Percentiles rank a stretch among this genome's conserved stretches.
Conservation (phyloP, 2,888 invertebrate species). For the Pegoplata infirma region DNA sequence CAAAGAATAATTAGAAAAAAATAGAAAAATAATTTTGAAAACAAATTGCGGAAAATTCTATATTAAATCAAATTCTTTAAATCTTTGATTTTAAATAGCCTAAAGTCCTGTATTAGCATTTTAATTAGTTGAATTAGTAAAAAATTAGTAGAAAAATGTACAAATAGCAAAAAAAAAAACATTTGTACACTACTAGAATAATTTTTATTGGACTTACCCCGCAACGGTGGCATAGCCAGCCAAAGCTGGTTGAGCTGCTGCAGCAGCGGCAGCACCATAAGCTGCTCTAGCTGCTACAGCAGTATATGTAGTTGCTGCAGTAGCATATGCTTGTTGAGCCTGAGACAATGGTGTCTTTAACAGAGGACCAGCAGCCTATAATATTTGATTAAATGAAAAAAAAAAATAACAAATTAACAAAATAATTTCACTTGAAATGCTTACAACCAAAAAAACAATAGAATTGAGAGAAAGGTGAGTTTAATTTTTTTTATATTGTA, state of each 20-base stretch:
- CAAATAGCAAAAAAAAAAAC: conserved; percentile 3
- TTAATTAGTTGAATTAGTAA: conserved; percentile 21
- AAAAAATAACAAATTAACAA: conserved; percentile 27
- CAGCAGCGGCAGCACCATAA: conserved; percentile 87
- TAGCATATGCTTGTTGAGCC: conserved; percentile 93
- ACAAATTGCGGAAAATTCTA: too few relatives aligned
- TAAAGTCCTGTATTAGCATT: too few relatives aligned
- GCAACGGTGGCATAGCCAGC: conserved; percentile 86
- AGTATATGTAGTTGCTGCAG: conserved; percentile 91
- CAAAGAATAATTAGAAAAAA: too few relatives aligned
- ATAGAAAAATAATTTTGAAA: too few relatives aligned
- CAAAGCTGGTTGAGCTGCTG: conserved; percentile 80
- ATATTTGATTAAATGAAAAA: conserved; percentile 33
- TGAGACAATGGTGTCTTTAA: conserved; percentile 88
- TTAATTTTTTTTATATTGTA: too few relatives aligned
- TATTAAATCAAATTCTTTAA: too few relatives aligned
- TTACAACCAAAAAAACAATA: conserved; percentile 29
- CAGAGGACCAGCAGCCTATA: conserved; percentile 85
- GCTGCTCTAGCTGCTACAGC: conserved; percentile 91
- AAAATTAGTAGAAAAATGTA: background rate
- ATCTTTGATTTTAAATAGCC: too few relatives aligned
- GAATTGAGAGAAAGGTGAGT: conserved; percentile 29
- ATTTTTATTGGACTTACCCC: conserved; percentile 80
- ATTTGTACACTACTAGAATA: background rate
- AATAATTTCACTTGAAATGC: background rate